Base-by-base conservation (phyloP, 2,113 vertebrate genomes). In the Accipiter virgatus region DNA sequence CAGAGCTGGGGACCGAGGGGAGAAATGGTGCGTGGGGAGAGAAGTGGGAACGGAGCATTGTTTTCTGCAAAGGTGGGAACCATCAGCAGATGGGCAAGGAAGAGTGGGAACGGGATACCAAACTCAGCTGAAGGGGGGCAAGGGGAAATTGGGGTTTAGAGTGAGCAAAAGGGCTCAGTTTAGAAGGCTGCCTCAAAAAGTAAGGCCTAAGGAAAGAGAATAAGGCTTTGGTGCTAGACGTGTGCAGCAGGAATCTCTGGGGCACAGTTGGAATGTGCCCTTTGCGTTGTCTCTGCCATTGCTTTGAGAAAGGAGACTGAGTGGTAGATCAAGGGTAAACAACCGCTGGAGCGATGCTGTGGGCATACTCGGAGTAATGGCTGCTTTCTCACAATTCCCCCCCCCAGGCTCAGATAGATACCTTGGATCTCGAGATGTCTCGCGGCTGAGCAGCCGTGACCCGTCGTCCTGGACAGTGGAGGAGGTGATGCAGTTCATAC, bases 401-500 rank as follows among this genome's bases (percentile, higher is more conserved):
- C 93, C 53, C 62, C 38, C 95, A 99, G 98, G 98, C 4, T 98
- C 98, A 0, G 98, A 98, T 4, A 95, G 98, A 74, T 99, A 98
- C 95, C 95, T 97, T 6, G 97, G 96, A 34, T 77, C 95, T 15
- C 97, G 98, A 29, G 99, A 99, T 6, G 52, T 72, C 77, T 96
- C 99, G 1, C 98, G 98, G 45, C 95, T 98, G 55, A 98, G 98
- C 88, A 95, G 98, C 94, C 98, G 98, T 13, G 99, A 99, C 95
- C 99, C 99, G 45, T 99, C 98, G 17, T 94, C 98, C 52, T 99
- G 99, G 99, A 99, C 98, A 0, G 99, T 99, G 25, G 99, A 99
- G 95, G 99, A 99, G 19, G 99, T 99, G 93, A 99, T 99, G 99
- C 98, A 99, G 97, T 99, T 99, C 96, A 98, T 99, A 92, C 98